phyloP scores from a whole-genome alignment of 2,113 vertebrate genomes.

The Ranitomeya imitator region DNA sequence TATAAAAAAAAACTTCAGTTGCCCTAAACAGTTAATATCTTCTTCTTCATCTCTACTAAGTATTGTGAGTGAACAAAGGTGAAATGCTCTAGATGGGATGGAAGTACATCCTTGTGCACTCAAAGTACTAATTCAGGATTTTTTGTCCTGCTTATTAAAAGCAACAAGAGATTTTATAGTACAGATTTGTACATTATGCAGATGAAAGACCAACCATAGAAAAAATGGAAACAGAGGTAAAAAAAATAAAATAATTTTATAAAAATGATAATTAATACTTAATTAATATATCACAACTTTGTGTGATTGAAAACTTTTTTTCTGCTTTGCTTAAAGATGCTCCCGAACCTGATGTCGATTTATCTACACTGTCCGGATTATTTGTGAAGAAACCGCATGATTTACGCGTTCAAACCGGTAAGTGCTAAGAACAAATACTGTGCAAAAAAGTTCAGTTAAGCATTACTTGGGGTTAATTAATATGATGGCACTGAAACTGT shows the following conservation, averaged over 20 bases:
- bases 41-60: background rate
- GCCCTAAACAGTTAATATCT: background rate
- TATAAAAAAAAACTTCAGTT: background rate
- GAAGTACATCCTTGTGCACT: background rate
- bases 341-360: background rate
- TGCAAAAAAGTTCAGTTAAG: background rate
- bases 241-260: too few relatives aligned
- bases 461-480: background rate
- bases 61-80: background rate
- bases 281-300: background rate
- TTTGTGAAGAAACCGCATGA: conserved; percentile 78
- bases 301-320: background rate
- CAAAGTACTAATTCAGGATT: background rate
- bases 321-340: background rate
- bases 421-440: conserved; percentile 15
- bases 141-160: background rate
- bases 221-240: too few relatives aligned
- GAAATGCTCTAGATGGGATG: background rate
- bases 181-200: background rate
- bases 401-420: conserved; percentile 71
- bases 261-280: too few relatives aligned
- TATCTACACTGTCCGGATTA: conserved; percentile 68
- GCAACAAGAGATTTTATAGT: background rate
- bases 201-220: background rate
- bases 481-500: background rate